These are phyloP conservation scores for Microplitis deprimator DNA, from an alignment of 2,888 invertebrate genomes.

Conservation along the genomic window DNA sequence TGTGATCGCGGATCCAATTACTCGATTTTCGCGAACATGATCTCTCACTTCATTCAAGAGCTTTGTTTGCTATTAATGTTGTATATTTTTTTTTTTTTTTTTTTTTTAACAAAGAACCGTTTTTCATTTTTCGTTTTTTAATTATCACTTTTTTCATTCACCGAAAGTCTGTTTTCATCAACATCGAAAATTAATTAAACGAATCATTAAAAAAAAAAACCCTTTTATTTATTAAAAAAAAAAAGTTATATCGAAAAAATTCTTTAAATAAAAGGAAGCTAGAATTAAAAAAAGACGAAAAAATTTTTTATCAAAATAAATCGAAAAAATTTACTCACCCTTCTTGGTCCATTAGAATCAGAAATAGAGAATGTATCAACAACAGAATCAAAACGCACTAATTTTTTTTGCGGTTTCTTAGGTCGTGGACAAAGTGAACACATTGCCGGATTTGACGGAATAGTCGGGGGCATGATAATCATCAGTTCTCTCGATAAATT, in stretches of 20 bases:
- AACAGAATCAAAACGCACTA: conserved; percentile 77
- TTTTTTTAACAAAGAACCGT: background rate
- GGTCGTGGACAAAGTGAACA: conserved; percentile 76
- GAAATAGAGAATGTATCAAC: conserved; percentile 78
- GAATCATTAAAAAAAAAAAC: too few relatives aligned
- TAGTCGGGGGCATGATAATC: conserved; percentile 72
- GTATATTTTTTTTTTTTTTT: background rate
- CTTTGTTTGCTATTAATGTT: background rate
- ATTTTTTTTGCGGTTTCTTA: conserved; percentile 74
- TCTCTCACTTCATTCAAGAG: background rate
- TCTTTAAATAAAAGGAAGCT: too few relatives aligned
- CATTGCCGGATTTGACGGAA: conserved; percentile 72
- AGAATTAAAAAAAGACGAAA: too few relatives aligned
- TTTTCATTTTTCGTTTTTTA: background rate
- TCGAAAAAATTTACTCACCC: conserved; percentile 64
- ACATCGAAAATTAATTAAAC: background rate
- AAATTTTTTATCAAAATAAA: background rate
- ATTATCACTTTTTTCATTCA: background rate
- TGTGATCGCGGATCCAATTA: conserved; percentile 1
- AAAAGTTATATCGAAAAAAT: too few relatives aligned
- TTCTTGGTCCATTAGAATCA: conserved; percentile 70
- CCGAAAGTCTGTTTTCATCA: background rate
- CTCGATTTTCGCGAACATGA: conserved; percentile 10
- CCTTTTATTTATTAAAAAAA: too few relatives aligned
- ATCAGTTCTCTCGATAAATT: background rate